Percentiles rank a stretch among this genome's conserved stretches.
phyloP scores from a whole-genome alignment of 2,888 invertebrate genomes.

The Heliconius cydno region DNA sequence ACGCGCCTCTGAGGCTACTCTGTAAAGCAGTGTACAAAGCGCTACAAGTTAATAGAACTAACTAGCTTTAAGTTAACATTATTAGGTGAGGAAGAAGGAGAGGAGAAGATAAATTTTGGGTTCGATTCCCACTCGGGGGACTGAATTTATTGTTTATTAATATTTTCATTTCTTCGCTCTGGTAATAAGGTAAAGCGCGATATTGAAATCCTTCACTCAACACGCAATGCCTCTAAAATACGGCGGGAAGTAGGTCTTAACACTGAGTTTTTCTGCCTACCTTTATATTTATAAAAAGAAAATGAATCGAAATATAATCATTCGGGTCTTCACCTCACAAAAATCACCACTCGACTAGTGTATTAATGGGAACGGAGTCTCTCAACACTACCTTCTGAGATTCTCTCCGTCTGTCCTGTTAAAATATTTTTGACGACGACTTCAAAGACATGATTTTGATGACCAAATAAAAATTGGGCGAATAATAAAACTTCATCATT shows the following conservation, averaged over 20 bases:
- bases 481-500: slow-evolving; percentile 3
- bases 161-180: neutral
- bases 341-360: no score
- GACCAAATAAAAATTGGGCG: neutral
- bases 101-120: neutral
- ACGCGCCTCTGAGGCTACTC: slow-evolving; percentile 40
- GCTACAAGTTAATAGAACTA: slow-evolving; percentile 40
- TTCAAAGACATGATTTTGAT: neutral
- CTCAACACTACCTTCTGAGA: neutral
- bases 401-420: neutral
- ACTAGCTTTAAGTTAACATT: neutral
- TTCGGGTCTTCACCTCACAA: no score
- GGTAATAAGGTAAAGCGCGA: neutral
- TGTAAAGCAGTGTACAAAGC: slow-evolving; percentile 36
- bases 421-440: neutral
- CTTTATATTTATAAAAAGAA: no score
- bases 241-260: neutral
- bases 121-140: neutral
- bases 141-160: neutral
- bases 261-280: neutral
- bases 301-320: no score
- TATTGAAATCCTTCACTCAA: neutral
- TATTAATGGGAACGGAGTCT: neutral
- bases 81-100: neutral
- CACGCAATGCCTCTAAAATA: neutral